Evolutionary conservation across 2,888 invertebrate genomes (phyloP), one percentile per base, ranked within the genome.

Genomic region (Odontocerum albicorne): DNA sequence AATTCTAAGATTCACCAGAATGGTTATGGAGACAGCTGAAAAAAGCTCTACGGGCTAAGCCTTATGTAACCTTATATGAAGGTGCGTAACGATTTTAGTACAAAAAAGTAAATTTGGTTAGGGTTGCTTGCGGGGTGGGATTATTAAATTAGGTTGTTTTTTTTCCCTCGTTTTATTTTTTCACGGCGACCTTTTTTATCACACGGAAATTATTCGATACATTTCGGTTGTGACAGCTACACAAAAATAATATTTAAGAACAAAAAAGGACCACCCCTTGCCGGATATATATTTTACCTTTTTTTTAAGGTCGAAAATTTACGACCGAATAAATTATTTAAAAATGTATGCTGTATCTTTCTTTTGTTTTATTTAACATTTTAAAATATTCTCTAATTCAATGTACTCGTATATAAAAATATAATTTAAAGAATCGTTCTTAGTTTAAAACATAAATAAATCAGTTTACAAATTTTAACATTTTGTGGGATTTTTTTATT

Each of bases 71-170:
- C 49, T 57, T 57, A 54, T 49, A 36, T 13, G 33, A 45, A 40
- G 49, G 45, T 45, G 54, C 57, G 45, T 54, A 57, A 54, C 49
- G 39, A 43, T 57, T 57, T 52, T 40, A 38, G 33, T 16, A 49
- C 46, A 54, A 42, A 47, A 47, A 46, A 31, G 45, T 35, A 53
- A 45, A 53, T 53, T 53, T 39, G 46, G 46, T 38, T 45, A 39
- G 46, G 33, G 27, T 38, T 27, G 52, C 43, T n/a, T n/a, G 10
- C 13, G 33, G 38, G 45, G 39, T 15, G 44, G 46, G 46, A 35
- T 39, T 44, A 46, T 53, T 45, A 44, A 53, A 53, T 53, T 52
- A 22, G 49, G 17, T 32, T 38, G 52, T 27, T 38, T 17, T 44
- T 51, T 51, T 43, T 38, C 27, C 33, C 7, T 27, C 8, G 10